Evolutionary conservation across 2,888 invertebrate species (phyloP), one percentile per base, ranked within the genome.

Genomic region (Hyalella azteca): DNA sequence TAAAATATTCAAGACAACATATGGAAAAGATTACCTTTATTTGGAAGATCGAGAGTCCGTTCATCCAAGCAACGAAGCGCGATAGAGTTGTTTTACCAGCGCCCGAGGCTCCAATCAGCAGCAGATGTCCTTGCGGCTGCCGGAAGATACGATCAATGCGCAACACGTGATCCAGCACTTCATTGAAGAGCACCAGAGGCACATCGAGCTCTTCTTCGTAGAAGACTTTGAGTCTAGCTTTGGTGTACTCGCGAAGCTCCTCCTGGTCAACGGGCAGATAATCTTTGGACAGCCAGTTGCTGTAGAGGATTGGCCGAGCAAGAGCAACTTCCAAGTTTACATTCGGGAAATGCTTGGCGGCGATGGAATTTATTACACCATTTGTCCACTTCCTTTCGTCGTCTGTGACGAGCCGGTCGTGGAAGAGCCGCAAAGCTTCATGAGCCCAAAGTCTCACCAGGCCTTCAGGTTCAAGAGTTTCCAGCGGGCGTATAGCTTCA

Each of bases 1-100:
- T n/a, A n/a, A n/a, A n/a, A n/a, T n/a, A n/a, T n/a, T 15, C 49
- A 49, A 49, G 49, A 49, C 15, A 22, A 54, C 5, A 50, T 50
- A 54, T 54, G 3, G 22, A n/a, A 54, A 11, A 11, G 1, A 26
- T 73, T 86, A 94, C 96, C 91, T 98, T 97, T 86, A 99, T 98
- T 91, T 99, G 98, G 92, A 98, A 99, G 82, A 99, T 97, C 85
- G 95, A 96, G 49, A 99, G 91, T 9, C 99, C 99, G 88, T 99
- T 99, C 95, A 99, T 97, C 98, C 99, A 99, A 76, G 99, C 99
- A 45, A 99, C 99, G 89, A 99, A 99, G 85, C 99, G 92, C 39
- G 98, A 98, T 86, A 99, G 91, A 13, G 99, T 99, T 0, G 99
- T 99, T 90, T 99, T 99, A 85, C 99, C 99, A 85, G 98, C 97